A percentile compares a stretch with the other conserved stretches of the same genome.
Evolutionary conservation across 2,797 vertebrate genomes (phyloP).

Genomic region (Cossypha caffra): DNA sequence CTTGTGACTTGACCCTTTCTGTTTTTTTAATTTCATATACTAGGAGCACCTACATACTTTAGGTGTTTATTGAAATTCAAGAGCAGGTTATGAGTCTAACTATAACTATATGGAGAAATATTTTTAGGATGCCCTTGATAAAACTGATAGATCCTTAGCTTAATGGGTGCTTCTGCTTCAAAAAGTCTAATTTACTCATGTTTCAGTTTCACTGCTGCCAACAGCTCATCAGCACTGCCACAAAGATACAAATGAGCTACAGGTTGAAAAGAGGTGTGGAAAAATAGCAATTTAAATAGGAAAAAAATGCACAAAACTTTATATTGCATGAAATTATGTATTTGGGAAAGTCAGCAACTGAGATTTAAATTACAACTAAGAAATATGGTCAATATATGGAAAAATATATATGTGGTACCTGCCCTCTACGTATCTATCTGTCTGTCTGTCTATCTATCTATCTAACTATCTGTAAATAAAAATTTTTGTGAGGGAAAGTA

Average conservation of each 20-base stretch:
- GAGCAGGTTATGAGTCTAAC: not conserved
- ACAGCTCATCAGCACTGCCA: not conserved
- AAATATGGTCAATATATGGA: not conserved
- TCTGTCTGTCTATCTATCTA: not conserved
- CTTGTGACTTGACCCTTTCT: not conserved
- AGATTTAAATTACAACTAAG: not conserved
- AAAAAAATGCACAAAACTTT: not conserved
- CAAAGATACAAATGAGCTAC: not conserved
- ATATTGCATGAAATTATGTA: not conserved
- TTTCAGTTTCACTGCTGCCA: not conserved
- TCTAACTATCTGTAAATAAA: not conserved
- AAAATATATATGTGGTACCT: not conserved
- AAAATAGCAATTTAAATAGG: not conserved
- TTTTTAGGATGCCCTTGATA: not conserved
- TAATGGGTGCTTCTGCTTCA: not conserved
- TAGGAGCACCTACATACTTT: not conserved
- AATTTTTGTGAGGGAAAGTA: not conserved
- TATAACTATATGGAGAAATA: not conserved
- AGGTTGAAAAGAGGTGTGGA: not conserved
- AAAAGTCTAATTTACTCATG: not conserved
- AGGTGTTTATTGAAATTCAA: not conserved
- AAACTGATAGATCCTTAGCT: not conserved
- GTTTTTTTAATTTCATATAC: not conserved
- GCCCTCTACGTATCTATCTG: not conserved
- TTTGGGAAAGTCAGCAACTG: not conserved